Evolutionary conservation across 1,140 invertebrate genomes (phyloP), one percentile per base, ranked within the genome.

Genomic region (Octopus bimaculoides): DNA sequence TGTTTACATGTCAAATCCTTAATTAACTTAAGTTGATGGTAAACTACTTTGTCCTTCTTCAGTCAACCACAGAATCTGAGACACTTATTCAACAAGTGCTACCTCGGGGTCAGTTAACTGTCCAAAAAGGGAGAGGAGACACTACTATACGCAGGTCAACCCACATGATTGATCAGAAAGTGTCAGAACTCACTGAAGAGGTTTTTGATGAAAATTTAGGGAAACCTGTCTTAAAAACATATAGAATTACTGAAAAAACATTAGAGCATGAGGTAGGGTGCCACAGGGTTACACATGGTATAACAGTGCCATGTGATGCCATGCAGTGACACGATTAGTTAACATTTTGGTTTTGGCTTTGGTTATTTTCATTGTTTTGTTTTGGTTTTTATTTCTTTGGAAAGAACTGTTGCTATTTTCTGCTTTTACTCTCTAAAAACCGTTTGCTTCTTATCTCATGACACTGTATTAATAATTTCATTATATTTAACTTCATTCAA

Each of bases 201-300:
- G 95, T 95, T 91, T 90, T 95, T 85, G 95, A 96, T 91, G 95
- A 95, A 85, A 91, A 93, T 82, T 95, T 95, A 81, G 95, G 95
- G 85, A 94, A 95, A 90, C 93, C 93, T 89, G 94, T 94, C 91
- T 93, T 97, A 84, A 92, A 95, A 92, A 97, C 96, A 79, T 93
- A 96, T 89, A 95, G 96, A 93, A 95, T 96, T 92, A 94, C 96
- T 91, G 95, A 97, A 92, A 96, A 96, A 93, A 93, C 96, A 90
- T 95, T 97, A 91, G 95, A 97, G 91, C 95, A 94, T 93, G 95
- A 97, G 95, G 95, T 97, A 95, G 90, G 90, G 17, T 71, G 17
- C 52, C 77, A 79, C 53, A 54, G 41, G 41, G 75, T 61, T 79
- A 12, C 52, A 71, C 52, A 54, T 54, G 75, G 54, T 54, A 52